Evolutionary conservation across 2,797 vertebrate species (phyloP).

Genomic region (Glyptemys insculpta): DNA sequence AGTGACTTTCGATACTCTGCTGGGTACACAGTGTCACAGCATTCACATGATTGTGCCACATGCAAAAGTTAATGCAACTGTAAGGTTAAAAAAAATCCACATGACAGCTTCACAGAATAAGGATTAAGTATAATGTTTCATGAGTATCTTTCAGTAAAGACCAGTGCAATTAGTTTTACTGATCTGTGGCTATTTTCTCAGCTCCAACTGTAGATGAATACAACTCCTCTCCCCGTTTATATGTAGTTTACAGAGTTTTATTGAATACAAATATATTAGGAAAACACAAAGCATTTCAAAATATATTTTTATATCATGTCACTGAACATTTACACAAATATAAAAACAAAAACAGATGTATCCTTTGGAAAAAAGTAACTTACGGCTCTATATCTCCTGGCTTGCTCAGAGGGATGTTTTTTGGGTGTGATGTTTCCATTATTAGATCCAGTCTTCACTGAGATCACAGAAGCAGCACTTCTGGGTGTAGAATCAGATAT

Average conservation of each 20-base stretch:
- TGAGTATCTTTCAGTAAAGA: background rate
- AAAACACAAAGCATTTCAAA: too few relatives aligned
- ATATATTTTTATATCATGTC: background rate
- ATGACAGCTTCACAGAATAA: background rate
- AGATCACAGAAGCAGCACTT: conserved; percentile 62
- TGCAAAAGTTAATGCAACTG: background rate
- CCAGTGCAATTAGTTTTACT: background rate
- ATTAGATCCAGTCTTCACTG: conserved; percentile 64
- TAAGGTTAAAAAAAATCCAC: background rate
- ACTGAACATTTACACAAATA: background rate
- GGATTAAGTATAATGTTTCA: background rate
- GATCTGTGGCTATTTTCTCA: background rate
- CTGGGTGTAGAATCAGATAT: conserved; percentile 75
- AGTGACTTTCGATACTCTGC: background rate
- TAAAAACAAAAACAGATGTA: background rate
- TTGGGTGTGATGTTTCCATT: conserved; percentile 28
- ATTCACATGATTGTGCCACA: background rate
- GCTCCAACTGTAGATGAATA: background rate
- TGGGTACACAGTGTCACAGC: background rate
- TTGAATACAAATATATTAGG: background rate
- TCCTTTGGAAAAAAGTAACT: conserved; percentile 40
- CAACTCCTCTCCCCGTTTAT: background rate
- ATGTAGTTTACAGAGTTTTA: background rate
- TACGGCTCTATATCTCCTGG: conserved; percentile 81
- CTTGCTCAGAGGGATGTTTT: conserved; percentile 63